Percentiles rank a stretch among this genome's conserved stretches.
These are phyloP conservation scores for Microcaecilia unicolor DNA, from an alignment of 2,797 vertebrate genomes.

Conservation along the genomic window DNA sequence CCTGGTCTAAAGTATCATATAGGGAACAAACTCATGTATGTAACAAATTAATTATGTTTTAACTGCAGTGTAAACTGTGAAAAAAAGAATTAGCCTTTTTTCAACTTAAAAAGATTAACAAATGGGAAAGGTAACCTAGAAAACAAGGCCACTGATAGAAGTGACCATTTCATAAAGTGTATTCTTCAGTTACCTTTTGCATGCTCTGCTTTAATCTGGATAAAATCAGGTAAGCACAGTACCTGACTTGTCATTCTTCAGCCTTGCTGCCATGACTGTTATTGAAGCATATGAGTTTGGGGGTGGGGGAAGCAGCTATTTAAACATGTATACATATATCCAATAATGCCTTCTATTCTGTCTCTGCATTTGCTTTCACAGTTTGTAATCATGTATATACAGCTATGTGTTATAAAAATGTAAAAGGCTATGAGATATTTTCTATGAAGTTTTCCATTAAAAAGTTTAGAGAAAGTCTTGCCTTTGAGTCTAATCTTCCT, in stretches of 20 bases:
- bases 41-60: slow-evolving; percentile 42
- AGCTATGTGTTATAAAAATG: slow-evolving; percentile 76
- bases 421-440: slow-evolving; percentile 53
- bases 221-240: slow-evolving; percentile 19
- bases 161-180: slow-evolving; percentile 55
- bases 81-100: slow-evolving; percentile 43
- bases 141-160: slow-evolving; percentile 53
- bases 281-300: slow-evolving; percentile 25
- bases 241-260: slow-evolving; percentile 3
- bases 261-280: slow-evolving; percentile 12
- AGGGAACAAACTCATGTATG: slow-evolving; percentile 12
- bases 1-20: too few relatives aligned
- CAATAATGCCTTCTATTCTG: slow-evolving; percentile 41
- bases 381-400: slow-evolving; percentile 69
- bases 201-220: slow-evolving; percentile 21
- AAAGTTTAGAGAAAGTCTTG: slow-evolving; percentile 22
- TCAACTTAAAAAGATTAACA: slow-evolving; percentile 24
- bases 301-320: slow-evolving; percentile 16
- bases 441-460: slow-evolving; percentile 67
- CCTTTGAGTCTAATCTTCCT: too few relatives aligned
- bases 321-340: slow-evolving; percentile 16
- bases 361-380: slow-evolving; percentile 64
- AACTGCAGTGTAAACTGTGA: slow-evolving; percentile 42
- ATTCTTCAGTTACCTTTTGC: slow-evolving; percentile 40
- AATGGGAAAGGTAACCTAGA: slow-evolving; percentile 26